Evolutionary conservation across 2,797 vertebrate species (phyloP), one percentile per base, ranked within the genome.

Genomic region (Myotis findleyi): DNA sequence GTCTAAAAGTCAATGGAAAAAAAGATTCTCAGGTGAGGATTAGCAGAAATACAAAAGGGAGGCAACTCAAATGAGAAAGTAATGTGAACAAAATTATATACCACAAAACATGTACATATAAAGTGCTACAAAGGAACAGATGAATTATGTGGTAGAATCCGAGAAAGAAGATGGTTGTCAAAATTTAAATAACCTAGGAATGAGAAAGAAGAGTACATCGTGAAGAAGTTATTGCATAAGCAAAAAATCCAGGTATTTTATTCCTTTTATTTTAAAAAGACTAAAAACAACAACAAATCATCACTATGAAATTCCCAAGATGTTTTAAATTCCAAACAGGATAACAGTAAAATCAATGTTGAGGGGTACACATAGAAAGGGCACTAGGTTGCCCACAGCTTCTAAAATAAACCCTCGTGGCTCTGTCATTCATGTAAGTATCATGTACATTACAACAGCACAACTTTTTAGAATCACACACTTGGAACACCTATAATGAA

Each of bases 321-420:
- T n/a, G 0, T 25, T 69, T 76, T 49, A 72, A 51, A 76, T 64
- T 87, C 7, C 14, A 84, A 62, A 44, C 0, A 27, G 7, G 9
- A 73, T 13, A 68, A 7, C 7, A 92, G 5, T 84, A 82, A 75
- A 36, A 10, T 49, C 9, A 21, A 25, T 14, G 13, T 3, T 6
- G 69, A 79, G 3, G 9, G 2, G 3, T 64, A n/a, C 49, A 36
- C 0, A 7, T 14, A 33, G 0, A 18, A 12, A 10, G 4, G 13
- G 8, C 53, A 44, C 2, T 82, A 57, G 53, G 0, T 14, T 4
- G 10, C 27, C 3, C 21, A 72, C 7, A 92, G 4, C 64, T 47
- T 3, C 16, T 76, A 16, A 18, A 80, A 30, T 36, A 51, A 80
- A 10, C 3, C 53, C 3, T 59, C 6, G 1, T 20, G 12, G 7